Evolutionary conservation across 2,797 vertebrate genomes (phyloP).

Genomic region (Cynodonichthys magdalenae): DNA sequence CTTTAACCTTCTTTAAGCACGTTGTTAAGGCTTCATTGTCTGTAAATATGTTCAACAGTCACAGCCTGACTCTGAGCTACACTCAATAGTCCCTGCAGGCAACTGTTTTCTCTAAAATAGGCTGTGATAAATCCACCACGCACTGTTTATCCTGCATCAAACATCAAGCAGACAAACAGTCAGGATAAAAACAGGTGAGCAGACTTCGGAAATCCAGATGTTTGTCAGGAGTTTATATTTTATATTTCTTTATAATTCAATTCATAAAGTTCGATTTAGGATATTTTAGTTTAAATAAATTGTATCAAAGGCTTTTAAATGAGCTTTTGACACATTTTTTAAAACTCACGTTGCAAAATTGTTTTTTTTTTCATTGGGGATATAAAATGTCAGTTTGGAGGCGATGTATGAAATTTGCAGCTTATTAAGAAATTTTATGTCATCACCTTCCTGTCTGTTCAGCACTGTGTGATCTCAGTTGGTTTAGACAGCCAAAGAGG

Average conservation of each 20-base stretch:
- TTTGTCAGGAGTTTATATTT: conserved; percentile 25
- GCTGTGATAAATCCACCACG: conserved; percentile 24
- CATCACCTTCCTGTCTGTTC: conserved; percentile 17
- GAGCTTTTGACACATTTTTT: conserved; percentile 12
- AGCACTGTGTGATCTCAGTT: conserved; percentile 33
- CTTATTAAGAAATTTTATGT: conserved; percentile 44
- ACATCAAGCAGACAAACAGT: conserved; percentile 32
- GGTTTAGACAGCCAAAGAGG: conserved; percentile 30
- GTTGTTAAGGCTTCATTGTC: conserved; percentile 22
- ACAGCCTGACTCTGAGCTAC: conserved; percentile 20
- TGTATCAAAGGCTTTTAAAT: conserved; percentile 4
- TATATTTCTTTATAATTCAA: conserved; percentile 12
- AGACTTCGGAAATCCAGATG: conserved; percentile 29
- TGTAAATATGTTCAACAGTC: conserved; percentile 20
- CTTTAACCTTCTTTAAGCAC: conserved; percentile 21
- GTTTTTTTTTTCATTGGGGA: conserved; percentile 3
- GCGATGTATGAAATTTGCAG: conserved; percentile 9
- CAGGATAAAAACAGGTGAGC: conserved; percentile 6
- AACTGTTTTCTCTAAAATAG: conserved; percentile 20
- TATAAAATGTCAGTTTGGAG: conserved; percentile 1
- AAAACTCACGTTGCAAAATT: conserved; percentile 15
- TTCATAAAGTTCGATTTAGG: conserved; percentile 21
- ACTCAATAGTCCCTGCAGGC: conserved; percentile 27
- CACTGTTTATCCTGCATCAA: conserved; percentile 23
- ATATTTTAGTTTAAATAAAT: neutral